A percentile compares a stretch with the other conserved stretches of the same genome.
Conservation (phyloP, 2,888 invertebrate species). For the Xylota sylvarum region DNA sequence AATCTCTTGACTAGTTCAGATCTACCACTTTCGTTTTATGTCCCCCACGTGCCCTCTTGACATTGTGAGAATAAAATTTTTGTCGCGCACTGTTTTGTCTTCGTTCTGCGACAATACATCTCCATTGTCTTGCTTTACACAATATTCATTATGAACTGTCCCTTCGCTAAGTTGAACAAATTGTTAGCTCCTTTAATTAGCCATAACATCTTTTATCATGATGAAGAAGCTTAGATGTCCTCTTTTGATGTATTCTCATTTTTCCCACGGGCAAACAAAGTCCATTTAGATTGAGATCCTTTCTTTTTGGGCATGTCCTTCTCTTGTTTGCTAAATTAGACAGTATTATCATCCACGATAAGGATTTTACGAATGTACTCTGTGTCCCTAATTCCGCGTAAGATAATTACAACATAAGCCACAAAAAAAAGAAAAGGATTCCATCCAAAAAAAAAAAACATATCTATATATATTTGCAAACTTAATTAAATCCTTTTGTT, state of each 20-base stretch:
- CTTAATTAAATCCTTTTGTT: conserved; percentile 42
- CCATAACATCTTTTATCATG: conserved; percentile 28
- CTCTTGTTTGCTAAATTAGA: conserved; percentile 14
- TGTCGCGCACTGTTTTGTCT: background rate
- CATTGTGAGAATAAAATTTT: background rate
- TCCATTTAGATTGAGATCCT: conserved; percentile 8
- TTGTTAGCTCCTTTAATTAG: conserved; percentile 25
- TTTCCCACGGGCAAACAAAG: conserved; percentile 1
- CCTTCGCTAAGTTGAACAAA: conserved; percentile 28
- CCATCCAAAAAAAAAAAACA: background rate
- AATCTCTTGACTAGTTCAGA: background rate
- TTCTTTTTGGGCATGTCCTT: conserved; percentile 21
- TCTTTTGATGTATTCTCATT: conserved; percentile 12
- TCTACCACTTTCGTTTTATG: background rate
- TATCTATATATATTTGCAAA: conserved; percentile 8
- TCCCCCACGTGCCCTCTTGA: background rate
- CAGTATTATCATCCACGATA: conserved; percentile 1
- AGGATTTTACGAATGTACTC: background rate
- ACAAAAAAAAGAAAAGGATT: background rate
- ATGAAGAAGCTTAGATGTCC: conserved; percentile 22
- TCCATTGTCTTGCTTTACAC: conserved; percentile 5
- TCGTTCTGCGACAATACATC: background rate
- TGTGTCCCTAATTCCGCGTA: background rate
- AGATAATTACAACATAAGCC: background rate
- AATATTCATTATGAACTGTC: conserved; percentile 14